Percentiles rank a stretch among this genome's conserved stretches.
Evolutionary conservation across 1,140 invertebrate species (phyloP).

Genomic region (Dendrolimus punctatus): DNA sequence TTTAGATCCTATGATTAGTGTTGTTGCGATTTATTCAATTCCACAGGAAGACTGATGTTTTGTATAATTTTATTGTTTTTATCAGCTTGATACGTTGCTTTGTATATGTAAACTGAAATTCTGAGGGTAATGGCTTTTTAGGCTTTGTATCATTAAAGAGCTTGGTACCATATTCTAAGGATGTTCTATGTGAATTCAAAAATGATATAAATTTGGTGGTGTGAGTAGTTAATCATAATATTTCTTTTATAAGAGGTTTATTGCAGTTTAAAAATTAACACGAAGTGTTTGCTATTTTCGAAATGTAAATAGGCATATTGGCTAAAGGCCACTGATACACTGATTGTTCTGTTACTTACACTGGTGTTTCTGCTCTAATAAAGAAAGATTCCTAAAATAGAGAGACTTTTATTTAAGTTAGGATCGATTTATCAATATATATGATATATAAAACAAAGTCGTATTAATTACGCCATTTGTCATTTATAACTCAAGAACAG

Average conservation of each 20-base stretch:
- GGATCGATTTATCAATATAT: slow-evolving; percentile 1
- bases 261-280: slow-evolving; percentile 12
- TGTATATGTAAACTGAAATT: too few species aligned
- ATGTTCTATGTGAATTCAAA: too few species aligned
- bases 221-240: slow-evolving; percentile 14
- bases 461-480: too few species aligned
- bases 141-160: slow-evolving; percentile 15
- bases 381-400: slow-evolving; percentile 46
- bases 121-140: slow-evolving; percentile 11
- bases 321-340: slow-evolving; percentile 21
- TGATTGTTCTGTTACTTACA: slow-evolving; percentile 39
- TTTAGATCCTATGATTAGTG: too few species aligned
- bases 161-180: not conserved
- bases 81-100: too few species aligned
- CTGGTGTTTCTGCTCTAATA: slow-evolving; percentile 47
- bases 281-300: slow-evolving; percentile 17
- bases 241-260: slow-evolving; percentile 22
- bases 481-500: too few species aligned
- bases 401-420: too few species aligned
- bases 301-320: slow-evolving; percentile 9
- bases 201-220: too few species aligned
- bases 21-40: too few species aligned
- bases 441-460: not conserved
- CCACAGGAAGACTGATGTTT: too few species aligned
- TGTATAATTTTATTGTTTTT: too few species aligned